Conservation (phyloP, 2,888 invertebrate genomes). For the Stictocephala bisonia region DNA sequence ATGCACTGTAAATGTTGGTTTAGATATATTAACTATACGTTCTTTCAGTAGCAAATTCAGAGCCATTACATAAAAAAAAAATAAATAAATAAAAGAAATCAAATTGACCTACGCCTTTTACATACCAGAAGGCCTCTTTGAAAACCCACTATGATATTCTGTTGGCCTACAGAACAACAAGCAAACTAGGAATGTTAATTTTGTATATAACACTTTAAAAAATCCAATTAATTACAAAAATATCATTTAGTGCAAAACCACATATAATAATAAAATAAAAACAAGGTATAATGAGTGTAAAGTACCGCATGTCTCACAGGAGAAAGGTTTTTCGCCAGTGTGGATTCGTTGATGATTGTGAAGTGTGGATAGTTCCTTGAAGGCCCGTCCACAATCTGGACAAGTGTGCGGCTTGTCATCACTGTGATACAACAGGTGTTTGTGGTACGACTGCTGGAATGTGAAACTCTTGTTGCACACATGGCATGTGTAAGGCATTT, state of each 20-base stretch:
- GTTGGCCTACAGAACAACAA: too few relatives aligned
- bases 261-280: not conserved
- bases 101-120: too few relatives aligned
- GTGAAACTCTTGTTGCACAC: conserved; percentile 88
- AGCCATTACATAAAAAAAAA: too few relatives aligned
- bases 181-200: too few relatives aligned
- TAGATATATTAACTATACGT: too few relatives aligned
- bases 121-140: too few relatives aligned
- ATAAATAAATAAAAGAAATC: too few relatives aligned
- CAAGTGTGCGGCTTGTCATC: conserved; percentile 86
- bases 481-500: conserved; percentile 86
- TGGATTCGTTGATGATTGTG: conserved; percentile 88
- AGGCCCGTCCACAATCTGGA: conserved; percentile 81
- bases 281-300: too few relatives aligned
- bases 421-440: conserved; percentile 87
- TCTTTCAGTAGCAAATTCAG: too few relatives aligned
- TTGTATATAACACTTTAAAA: not conserved
- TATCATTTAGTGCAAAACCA: not conserved
- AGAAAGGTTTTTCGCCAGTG: conserved; percentile 87
- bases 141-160: too few relatives aligned
- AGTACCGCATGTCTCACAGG: conserved; percentile 90
- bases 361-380: conserved; percentile 87
- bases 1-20: too few relatives aligned
- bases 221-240: not conserved
- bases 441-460: conserved; percentile 91